Evolutionary conservation across 30 jellyfish, hydroid and myxozoan genomes (phyloP).

Genomic region (Mastigias papua): DNA sequence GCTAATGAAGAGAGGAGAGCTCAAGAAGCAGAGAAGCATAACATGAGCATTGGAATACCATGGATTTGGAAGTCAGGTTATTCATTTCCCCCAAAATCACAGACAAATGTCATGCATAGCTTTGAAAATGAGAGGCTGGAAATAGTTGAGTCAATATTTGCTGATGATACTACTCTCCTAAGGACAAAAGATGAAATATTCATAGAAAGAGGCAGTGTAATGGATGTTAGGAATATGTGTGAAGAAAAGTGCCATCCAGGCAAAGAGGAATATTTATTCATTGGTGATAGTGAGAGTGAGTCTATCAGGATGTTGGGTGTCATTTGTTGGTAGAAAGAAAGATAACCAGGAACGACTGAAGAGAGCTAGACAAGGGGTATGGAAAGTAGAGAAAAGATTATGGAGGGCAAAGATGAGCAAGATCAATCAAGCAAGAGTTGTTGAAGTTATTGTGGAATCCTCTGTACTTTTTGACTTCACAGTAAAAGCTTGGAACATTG

Average conservation of each 20-base stretch:
- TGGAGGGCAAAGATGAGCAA: neutral
- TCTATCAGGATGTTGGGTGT: neutral
- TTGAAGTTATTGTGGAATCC: too few species aligned
- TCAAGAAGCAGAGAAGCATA: too few species aligned
- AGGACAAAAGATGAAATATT: neutral
- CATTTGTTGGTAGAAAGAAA: neutral
- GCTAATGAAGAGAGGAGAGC: too few species aligned
- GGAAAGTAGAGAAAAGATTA: neutral
- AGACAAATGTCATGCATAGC: neutral
- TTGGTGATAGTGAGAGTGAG: neutral
- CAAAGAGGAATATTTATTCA: neutral
- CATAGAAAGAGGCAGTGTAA: neutral
- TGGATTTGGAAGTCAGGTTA: too few species aligned
- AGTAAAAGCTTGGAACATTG: neutral
- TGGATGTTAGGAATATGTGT: neutral
- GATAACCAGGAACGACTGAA: neutral
- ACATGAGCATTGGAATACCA: too few species aligned
- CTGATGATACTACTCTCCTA: neutral
- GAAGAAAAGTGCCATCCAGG: neutral
- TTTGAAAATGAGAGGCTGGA: neutral
- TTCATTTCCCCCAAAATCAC: too few species aligned
- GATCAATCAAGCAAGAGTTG: neutral
- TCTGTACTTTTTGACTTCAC: too few species aligned
- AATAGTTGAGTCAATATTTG: neutral
- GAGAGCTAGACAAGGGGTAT: neutral